These are phyloP conservation scores for Temnothorax unifasciatus DNA, from an alignment of 2,888 invertebrate genomes.

Conservation along the genomic window DNA sequence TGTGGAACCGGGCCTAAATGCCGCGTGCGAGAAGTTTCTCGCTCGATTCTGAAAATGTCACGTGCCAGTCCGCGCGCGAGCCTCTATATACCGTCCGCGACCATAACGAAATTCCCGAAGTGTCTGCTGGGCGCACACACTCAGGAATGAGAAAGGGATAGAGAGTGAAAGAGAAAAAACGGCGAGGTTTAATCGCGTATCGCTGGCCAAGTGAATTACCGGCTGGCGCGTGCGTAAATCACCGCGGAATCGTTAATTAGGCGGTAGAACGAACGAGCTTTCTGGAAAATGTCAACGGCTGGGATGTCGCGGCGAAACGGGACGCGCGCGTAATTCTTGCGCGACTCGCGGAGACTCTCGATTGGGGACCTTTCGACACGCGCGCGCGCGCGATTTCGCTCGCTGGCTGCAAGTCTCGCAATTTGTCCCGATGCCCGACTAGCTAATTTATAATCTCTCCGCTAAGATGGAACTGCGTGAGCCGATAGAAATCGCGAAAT, in stretches of 20 bases:
- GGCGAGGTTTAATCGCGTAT: constrained; percentile 61
- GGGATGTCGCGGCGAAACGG: not conserved
- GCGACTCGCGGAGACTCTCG: constrained; percentile 32
- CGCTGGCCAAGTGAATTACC: constrained; percentile 59
- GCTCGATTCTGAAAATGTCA: constrained; percentile 83
- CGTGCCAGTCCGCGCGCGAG: constrained; percentile 67
- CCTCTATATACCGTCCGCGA: constrained; percentile 46
- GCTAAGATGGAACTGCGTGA: constrained; percentile 26
- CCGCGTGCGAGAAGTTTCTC: constrained; percentile 81
- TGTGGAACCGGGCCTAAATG: constrained; percentile 71
- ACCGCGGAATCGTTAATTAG: constrained; percentile 77
- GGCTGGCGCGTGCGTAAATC: constrained; percentile 69
- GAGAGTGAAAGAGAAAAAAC: not conserved
- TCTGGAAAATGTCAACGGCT: constrained; percentile 77
- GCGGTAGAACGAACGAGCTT: constrained; percentile 66
- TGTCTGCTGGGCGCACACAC: constrained; percentile 1
- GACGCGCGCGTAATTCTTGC: not conserved
- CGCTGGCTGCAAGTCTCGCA: constrained; percentile 37
- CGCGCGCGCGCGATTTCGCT: constrained; percentile 51
- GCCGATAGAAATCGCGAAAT: constrained; percentile 28
- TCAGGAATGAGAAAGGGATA: not conserved
- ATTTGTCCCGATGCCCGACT: constrained; percentile 68
- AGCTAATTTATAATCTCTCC: constrained; percentile 36
- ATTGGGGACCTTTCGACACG: constrained; percentile 57
- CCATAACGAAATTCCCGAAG: constrained; percentile 70